Evolutionary conservation across 2,888 invertebrate species (phyloP).

Genomic region (Microctonus brassicae): DNA sequence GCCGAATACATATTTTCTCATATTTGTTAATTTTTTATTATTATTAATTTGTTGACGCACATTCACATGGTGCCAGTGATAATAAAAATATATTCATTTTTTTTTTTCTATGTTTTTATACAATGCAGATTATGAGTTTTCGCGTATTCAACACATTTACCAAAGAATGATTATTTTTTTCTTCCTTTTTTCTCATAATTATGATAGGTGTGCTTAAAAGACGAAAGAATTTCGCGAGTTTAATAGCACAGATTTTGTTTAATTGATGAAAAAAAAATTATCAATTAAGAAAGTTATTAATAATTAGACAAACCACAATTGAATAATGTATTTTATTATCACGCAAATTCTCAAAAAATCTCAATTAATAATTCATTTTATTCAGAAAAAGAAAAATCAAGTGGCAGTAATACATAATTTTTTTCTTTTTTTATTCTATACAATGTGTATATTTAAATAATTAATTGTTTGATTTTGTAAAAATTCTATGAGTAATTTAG

Average conservation of each 20-base stretch:
- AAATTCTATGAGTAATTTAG: background rate
- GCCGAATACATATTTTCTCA: constrained; percentile 42
- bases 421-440: background rate
- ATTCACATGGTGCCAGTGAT: background rate
- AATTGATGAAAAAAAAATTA: background rate
- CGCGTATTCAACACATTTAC: constrained; percentile 45
- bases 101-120: constrained; percentile 24
- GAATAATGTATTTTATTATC: background rate
- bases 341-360: background rate
- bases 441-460: background rate
- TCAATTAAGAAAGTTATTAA: background rate
- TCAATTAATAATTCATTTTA: background rate
- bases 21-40: background rate
- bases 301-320: background rate
- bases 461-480: background rate
- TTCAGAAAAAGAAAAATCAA: background rate
- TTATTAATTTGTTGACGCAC: background rate
- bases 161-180: constrained; percentile 32
- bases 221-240: background rate
- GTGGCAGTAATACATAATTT: background rate
- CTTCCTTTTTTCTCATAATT: background rate
- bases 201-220: background rate
- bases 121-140: constrained; percentile 36
- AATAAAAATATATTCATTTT: background rate
- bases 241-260: background rate